A percentile compares a stretch with the other conserved stretches of the same genome.
These are phyloP conservation scores for Aphaenogaster floridana DNA, from an alignment of 1,140 invertebrate species.

Conservation along the genomic window DNA sequence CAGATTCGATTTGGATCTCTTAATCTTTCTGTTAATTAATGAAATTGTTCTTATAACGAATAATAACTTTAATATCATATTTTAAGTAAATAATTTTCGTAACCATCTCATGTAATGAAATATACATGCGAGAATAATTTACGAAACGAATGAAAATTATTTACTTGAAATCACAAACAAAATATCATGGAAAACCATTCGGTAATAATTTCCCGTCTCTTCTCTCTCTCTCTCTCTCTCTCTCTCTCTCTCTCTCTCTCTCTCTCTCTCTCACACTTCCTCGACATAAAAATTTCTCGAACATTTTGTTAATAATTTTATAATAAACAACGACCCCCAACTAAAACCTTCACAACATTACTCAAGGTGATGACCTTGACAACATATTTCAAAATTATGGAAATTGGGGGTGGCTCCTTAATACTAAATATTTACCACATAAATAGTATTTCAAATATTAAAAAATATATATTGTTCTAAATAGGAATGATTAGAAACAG, in stretches of 20 bases:
- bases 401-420: too few species aligned
- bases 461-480: not conserved
- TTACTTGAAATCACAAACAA: not conserved
- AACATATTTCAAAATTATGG: too few species aligned
- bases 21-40: not conserved
- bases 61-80: not conserved
- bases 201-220: not conserved
- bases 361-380: too few species aligned
- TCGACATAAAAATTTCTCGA: not conserved
- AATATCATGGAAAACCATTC: not conserved
- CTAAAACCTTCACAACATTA: too few species aligned
- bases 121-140: not conserved
- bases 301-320: too few species aligned
- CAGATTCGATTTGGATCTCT: not conserved
- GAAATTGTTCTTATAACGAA: not conserved
- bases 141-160: slow-evolving; percentile 1
- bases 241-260: too few species aligned
- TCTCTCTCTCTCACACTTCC: not conserved
- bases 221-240: not conserved
- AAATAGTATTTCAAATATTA: not conserved
- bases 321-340: too few species aligned
- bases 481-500: slow-evolving; percentile 16
- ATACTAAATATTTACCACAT: too few species aligned
- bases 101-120: not conserved
- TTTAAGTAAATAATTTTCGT: slow-evolving; percentile 7